These are phyloP conservation scores for Zelleria hepariella DNA, from an alignment of 2,888 invertebrate genomes.

Conservation along the genomic window DNA sequence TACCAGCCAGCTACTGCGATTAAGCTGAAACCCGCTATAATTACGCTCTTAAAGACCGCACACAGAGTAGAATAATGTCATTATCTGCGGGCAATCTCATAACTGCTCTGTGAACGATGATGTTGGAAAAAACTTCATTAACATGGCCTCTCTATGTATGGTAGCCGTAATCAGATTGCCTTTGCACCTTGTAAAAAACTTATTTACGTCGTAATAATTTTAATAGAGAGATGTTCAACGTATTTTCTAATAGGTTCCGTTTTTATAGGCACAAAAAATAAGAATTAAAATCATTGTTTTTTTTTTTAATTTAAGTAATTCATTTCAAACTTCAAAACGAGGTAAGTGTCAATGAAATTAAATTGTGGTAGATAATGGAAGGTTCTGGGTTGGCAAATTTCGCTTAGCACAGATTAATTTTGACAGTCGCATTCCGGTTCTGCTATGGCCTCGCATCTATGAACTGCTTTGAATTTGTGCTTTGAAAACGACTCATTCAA, in stretches of 20 bases:
- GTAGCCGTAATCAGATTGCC: background rate
- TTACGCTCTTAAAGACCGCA: conserved; percentile 30
- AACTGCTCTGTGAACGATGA: background rate
- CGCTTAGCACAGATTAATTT: too few relatives aligned
- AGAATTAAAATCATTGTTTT: background rate
- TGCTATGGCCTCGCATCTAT: too few relatives aligned
- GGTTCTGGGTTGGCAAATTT: too few relatives aligned
- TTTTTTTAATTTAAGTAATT: too few relatives aligned
- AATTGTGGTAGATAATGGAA: too few relatives aligned
- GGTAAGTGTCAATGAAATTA: too few relatives aligned
- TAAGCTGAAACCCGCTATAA: background rate
- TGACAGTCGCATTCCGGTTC: too few relatives aligned
- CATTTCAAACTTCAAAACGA: too few relatives aligned
- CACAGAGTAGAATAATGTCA: conserved; percentile 53
- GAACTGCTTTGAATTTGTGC: too few relatives aligned
- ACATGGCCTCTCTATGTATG: background rate
- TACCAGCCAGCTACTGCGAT: background rate
- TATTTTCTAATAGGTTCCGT: background rate
- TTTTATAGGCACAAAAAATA: background rate
- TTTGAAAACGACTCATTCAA: too few relatives aligned
- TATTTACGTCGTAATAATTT: background rate
- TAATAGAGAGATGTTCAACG: background rate
- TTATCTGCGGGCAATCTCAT: conserved; percentile 28
- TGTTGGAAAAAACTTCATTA: conserved; percentile 44
- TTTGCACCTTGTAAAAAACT: background rate